Evolutionary conservation across 2,113 vertebrate species (phyloP).

Genomic region (Felis catus): F.catus_Fca126_mat1.0 CM031423.1:65467001-65467500

Average conservation of each 20-base stretch:
- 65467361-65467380: background rate
- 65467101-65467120: background rate
- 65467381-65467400: slow-evolving; percentile 61
- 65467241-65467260: slow-evolving; percentile 36
- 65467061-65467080: background rate
- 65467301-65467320: slow-evolving; percentile 32
- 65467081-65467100: background rate
- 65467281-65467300: background rate
- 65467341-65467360: slow-evolving; percentile 47
- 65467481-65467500: slow-evolving; percentile 22
- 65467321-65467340: slow-evolving; percentile 42
- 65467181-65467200: slow-evolving; percentile 30
- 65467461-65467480: slow-evolving; percentile 27
- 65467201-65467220: slow-evolving; percentile 28
- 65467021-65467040: background rate
- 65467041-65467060: background rate
- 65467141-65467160: slow-evolving; percentile 4
- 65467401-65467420: slow-evolving; percentile 54
- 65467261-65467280: slow-evolving; percentile 32
- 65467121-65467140: background rate
- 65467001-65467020: background rate
- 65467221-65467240: background rate
- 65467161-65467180: background rate
- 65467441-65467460: slow-evolving; percentile 38
- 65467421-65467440: slow-evolving; percentile 59